These are phyloP conservation scores for Chironomus riparius DNA, from an alignment of 2,888 invertebrate species.

Conservation along the genomic window DNA sequence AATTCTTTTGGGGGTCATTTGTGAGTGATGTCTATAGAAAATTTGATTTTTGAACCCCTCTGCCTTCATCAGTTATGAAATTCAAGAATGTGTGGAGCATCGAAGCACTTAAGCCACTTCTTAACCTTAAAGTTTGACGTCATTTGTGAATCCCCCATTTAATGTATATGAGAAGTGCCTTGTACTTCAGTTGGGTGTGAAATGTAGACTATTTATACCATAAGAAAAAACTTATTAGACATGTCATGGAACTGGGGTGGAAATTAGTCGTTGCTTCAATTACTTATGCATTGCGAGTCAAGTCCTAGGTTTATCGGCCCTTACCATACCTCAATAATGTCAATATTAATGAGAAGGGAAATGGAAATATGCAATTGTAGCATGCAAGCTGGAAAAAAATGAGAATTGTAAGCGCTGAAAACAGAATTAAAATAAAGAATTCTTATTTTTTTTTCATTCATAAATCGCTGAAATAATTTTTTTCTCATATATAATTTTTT, in stretches of 20 bases:
- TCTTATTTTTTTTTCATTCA: neutral
- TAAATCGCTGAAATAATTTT: neutral
- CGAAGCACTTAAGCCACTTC: no score
- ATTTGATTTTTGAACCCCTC: no score
- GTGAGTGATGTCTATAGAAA: no score
- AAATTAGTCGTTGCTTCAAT: neutral
- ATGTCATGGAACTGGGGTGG: neutral
- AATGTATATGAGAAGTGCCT: no score
- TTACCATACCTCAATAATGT: neutral
- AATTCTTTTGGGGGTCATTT: no score
- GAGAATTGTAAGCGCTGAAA: neutral
- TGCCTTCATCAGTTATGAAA: no score
- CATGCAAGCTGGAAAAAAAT: neutral
- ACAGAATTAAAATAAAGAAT: neutral
- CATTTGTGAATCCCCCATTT: no score
- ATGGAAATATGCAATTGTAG: neutral
- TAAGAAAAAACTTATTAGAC: no score
- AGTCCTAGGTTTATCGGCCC: conserved; percentile 3
- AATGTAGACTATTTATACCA: no score
- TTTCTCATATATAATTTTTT: neutral
- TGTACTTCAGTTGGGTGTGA: no score
- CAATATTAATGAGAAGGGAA: neutral
- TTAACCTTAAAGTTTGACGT: no score
- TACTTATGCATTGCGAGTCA: neutral
- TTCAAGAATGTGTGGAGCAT: no score